Percentiles rank a stretch among this genome's conserved stretches.
Conservation (phyloP, 2,888 invertebrate species). For the Spatulosminthurus flaviceps region DNA sequence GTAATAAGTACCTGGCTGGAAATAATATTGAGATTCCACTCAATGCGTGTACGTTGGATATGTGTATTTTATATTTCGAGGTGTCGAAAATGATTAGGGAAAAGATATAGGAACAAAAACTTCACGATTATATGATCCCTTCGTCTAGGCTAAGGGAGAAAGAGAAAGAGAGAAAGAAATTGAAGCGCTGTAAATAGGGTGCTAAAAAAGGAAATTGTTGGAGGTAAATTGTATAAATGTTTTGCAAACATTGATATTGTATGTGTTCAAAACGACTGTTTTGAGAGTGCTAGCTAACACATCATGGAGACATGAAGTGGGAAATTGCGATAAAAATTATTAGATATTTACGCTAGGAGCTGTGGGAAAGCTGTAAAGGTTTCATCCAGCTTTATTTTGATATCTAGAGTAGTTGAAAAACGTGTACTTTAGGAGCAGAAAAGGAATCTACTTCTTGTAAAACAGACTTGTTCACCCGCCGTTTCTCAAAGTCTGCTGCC, state of each 20-base stretch:
- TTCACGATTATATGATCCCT: neutral
- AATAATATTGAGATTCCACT: neutral
- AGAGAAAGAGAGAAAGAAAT: neutral
- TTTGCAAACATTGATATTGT: constrained; percentile 7
- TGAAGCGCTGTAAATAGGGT: neutral
- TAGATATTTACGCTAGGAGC: neutral
- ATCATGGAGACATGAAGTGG: neutral
- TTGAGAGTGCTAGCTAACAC: neutral
- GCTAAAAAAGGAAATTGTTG: neutral
- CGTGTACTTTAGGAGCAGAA: neutral
- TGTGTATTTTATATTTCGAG: too few relatives aligned
- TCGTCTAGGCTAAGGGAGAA: neutral
- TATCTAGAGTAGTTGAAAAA: neutral
- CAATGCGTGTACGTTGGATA: too few relatives aligned
- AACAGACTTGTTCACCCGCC: neutral
- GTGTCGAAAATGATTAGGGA: too few relatives aligned
- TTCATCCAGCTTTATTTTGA: constrained; percentile 3
- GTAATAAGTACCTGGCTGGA: neutral
- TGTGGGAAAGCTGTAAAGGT: neutral
- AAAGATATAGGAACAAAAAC: too few relatives aligned
- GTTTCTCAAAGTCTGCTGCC: neutral
- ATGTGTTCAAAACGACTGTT: neutral
- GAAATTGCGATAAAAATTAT: neutral
- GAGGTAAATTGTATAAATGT: constrained; percentile 9
- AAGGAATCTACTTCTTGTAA: neutral